Percentiles rank a stretch among this genome's conserved stretches.
Evolutionary conservation across 2,888 invertebrate genomes (phyloP).

Genomic region (Biston stratarius): DNA sequence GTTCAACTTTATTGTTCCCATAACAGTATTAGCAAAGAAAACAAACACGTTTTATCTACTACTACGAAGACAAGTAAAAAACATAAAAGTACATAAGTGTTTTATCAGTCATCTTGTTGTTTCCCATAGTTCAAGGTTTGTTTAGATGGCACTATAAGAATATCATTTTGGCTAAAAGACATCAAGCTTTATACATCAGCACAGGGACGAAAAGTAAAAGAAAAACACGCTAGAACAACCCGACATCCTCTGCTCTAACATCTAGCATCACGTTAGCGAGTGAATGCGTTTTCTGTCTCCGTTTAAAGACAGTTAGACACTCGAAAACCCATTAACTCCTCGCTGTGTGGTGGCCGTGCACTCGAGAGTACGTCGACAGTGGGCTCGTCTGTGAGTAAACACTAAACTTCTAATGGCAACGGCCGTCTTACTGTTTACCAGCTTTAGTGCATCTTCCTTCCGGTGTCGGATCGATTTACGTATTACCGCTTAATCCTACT

Average conservation of each 20-base stretch:
- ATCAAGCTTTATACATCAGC: too few species aligned
- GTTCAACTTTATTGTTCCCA: too few species aligned
- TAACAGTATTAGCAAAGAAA: too few species aligned
- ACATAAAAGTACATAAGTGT: too few species aligned
- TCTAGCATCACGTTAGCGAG: neutral
- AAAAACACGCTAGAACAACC: neutral
- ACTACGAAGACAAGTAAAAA: too few species aligned
- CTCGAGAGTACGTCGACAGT: slow-evolving; percentile 29
- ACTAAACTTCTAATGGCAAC: slow-evolving; percentile 18
- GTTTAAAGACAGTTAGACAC: slow-evolving; percentile 6
- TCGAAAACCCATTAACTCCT: slow-evolving; percentile 22
- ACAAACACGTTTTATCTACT: too few species aligned
- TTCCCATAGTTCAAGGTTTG: too few species aligned
- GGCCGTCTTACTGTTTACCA: neutral
- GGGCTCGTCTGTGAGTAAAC: neutral
- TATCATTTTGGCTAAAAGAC: too few species aligned
- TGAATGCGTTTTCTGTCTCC: neutral
- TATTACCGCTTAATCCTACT: too few species aligned
- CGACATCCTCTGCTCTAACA: neutral
- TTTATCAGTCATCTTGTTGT: too few species aligned
- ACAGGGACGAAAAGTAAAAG: too few species aligned
- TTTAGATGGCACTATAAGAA: too few species aligned
- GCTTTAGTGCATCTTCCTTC: slow-evolving; percentile 3
- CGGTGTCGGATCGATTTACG: neutral
- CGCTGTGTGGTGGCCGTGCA: slow-evolving; percentile 32